Evolutionary conservation across 2,888 invertebrate species (phyloP).

Genomic region (Standfussiana lucernea): DNA sequence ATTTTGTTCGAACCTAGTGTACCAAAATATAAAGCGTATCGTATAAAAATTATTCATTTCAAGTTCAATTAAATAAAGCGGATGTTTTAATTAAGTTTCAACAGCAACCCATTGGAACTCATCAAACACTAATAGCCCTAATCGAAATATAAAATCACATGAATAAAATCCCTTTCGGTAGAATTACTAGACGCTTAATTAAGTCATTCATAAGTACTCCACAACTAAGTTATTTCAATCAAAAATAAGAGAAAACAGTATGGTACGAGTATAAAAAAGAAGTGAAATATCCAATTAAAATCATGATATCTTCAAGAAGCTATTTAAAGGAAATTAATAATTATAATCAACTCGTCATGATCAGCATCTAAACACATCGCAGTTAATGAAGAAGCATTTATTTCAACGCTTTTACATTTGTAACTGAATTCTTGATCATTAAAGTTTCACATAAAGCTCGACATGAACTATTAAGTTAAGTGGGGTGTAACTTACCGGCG

Average conservation of each 20-base stretch:
- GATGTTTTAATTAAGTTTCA: conserved; percentile 39
- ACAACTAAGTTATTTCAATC: conserved; percentile 41
- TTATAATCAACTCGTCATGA: conserved; percentile 6
- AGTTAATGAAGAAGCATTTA: conserved; percentile 23
- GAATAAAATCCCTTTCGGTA: not conserved
- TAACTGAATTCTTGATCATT: conserved; percentile 8
- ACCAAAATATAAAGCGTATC: not conserved
- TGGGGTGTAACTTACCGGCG: conserved; percentile 80
- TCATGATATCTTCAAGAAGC: conserved; percentile 31
- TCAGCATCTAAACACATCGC: conserved; percentile 13
- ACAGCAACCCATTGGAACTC: conserved; percentile 36
- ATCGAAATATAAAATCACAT: conserved; percentile 24
- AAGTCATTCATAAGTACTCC: conserved; percentile 43
- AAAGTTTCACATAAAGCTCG: conserved; percentile 36
- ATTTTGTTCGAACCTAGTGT: not conserved
- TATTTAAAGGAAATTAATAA: conserved; percentile 12
- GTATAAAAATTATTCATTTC: not conserved
- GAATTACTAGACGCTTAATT: conserved; percentile 31
- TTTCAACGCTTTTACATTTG: conserved; percentile 9
- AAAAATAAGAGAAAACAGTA: conserved; percentile 34
- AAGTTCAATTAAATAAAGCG: conserved; percentile 7
- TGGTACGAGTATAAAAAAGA: conserved; percentile 31
- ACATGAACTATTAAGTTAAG: conserved; percentile 43
- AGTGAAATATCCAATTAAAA: conserved; percentile 42
- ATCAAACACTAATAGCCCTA: conserved; percentile 38